Conservation (phyloP, 2,113 vertebrate genomes). For the Paramormyrops kingsleyae region DNA sequence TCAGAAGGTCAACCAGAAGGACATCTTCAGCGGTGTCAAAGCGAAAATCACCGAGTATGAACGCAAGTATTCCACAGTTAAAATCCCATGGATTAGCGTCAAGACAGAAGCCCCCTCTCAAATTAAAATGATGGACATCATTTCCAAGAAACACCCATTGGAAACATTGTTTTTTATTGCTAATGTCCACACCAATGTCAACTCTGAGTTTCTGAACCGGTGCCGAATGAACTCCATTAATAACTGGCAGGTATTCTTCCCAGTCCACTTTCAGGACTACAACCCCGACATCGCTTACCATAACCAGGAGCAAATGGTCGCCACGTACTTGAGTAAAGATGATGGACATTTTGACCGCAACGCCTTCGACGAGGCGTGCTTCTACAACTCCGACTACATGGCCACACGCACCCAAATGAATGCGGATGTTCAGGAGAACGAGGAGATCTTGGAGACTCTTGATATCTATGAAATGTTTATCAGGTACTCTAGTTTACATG, state of each 20-base stretch:
- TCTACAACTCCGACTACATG: conserved; percentile 97
- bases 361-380: conserved; percentile 80
- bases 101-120: conserved; percentile 84
- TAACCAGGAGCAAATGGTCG: conserved; percentile 61
- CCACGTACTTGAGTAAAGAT: conserved; percentile 71
- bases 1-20: conserved; percentile 80
- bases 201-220: conserved; percentile 83
- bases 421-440: conserved; percentile 72
- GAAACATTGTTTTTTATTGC: conserved; percentile 90
- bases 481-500: conserved; percentile 79
- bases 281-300: conserved; percentile 74
- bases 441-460: conserved; percentile 83
- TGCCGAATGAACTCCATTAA: conserved; percentile 96
- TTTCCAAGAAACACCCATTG: conserved; percentile 91
- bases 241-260: conserved; percentile 96
- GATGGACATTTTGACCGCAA: conserved; percentile 81
- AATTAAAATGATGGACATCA: conserved; percentile 90
- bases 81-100: conserved; percentile 94
- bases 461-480: conserved; percentile 88
- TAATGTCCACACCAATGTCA: conserved; percentile 69
- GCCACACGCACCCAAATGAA: conserved; percentile 75
- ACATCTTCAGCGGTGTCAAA: conserved; percentile 82
- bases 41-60: conserved; percentile 75
- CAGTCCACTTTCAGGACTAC: conserved; percentile 94
- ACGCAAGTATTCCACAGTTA: conserved; percentile 69